Conservation (phyloP, 2,113 vertebrate species). For the Solenodon paradoxus region DNA sequence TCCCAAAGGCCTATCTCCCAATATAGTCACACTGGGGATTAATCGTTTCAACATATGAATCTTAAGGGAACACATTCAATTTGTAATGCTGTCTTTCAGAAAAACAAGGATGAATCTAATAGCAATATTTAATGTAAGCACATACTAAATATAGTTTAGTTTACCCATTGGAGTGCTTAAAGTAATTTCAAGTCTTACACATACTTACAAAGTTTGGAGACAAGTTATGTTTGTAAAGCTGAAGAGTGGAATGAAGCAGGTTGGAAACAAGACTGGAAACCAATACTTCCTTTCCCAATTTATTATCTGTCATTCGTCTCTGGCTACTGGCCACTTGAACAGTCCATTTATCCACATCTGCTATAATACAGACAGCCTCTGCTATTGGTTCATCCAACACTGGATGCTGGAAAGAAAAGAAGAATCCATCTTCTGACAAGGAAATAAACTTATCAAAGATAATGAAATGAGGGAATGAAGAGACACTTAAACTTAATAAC, state of each 20-base stretch:
- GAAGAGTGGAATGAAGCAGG: constrained; percentile 96
- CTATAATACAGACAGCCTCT: constrained; percentile 98
- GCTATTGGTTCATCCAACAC: constrained; percentile 98
- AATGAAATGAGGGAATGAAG: constrained; percentile 22
- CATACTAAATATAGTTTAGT: background rate
- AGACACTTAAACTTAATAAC: background rate
- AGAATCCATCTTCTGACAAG: constrained; percentile 38
- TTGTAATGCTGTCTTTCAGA: background rate
- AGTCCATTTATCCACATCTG: constrained; percentile 97
- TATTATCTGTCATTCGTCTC: constrained; percentile 91
- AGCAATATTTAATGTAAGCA: background rate
- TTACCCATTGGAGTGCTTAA: background rate
- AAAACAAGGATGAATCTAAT: constrained; percentile 23
- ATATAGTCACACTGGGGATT: background rate
- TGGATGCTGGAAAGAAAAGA: constrained; percentile 88
- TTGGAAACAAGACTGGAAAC: constrained; percentile 96
- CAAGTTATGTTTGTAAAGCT: constrained; percentile 97
- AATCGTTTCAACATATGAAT: background rate
- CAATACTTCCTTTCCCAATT: constrained; percentile 95
- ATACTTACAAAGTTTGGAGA: constrained; percentile 97
- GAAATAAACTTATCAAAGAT: constrained; percentile 13
- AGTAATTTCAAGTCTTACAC: constrained; percentile 4
- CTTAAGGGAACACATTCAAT: background rate
- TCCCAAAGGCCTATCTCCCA: background rate
- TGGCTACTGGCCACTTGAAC: constrained; percentile 99